A percentile compares a stretch with the other conserved stretches of the same genome.
These are phyloP conservation scores for Centropus bengalensis DNA, from an alignment of 2,113 vertebrate genomes.

Conservation along the genomic window DNA sequence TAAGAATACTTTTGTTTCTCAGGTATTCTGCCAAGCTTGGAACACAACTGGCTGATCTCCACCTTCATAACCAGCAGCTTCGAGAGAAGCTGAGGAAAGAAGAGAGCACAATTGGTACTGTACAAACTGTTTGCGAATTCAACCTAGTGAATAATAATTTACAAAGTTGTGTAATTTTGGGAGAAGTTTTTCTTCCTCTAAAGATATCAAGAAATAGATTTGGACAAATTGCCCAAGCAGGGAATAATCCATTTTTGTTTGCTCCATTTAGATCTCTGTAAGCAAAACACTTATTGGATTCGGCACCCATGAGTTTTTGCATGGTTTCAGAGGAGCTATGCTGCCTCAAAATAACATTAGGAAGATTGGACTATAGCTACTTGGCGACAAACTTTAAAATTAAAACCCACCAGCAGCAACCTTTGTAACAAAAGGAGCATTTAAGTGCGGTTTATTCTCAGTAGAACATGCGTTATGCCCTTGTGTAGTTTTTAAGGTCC, in stretches of 20 bases:
- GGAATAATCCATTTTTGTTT: neutral
- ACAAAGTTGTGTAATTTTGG: neutral
- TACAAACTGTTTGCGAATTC: neutral
- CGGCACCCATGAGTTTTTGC: neutral
- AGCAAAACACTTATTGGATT: neutral
- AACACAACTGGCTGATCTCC: conserved; percentile 88
- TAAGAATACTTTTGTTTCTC: conserved; percentile 36
- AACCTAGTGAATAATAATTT: neutral
- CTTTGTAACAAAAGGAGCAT: neutral
- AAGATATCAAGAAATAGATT: neutral
- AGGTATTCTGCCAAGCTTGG: conserved; percentile 87
- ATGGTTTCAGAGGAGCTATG: neutral
- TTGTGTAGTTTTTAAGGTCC: neutral
- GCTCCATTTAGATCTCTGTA: neutral
- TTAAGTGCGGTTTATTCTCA: neutral
- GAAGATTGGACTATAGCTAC: neutral
- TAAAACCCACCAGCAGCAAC: neutral
- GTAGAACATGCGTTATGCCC: neutral
- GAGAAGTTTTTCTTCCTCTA: neutral
- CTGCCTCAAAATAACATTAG: neutral
- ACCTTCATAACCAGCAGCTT: conserved; percentile 87
- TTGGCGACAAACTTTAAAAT: neutral
- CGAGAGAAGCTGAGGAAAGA: conserved; percentile 80
- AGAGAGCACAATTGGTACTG: conserved; percentile 85
- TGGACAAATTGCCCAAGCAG: neutral